These are phyloP conservation scores for Tineola bisselliella DNA, from an alignment of 2,888 invertebrate genomes.

Conservation along the genomic window DNA sequence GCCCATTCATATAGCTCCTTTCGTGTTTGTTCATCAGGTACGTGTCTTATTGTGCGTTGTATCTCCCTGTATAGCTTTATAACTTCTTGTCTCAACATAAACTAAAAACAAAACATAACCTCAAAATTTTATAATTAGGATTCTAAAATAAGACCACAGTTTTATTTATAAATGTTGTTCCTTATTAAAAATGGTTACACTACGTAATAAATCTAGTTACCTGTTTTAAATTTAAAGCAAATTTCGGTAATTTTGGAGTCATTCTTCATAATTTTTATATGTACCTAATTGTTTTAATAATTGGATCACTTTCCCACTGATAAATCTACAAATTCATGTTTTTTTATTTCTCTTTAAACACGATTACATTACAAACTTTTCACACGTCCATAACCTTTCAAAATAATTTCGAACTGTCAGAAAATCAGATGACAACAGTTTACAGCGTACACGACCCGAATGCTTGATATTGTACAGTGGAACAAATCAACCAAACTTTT, in stretches of 20 bases:
- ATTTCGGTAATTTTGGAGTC: conserved; percentile 52
- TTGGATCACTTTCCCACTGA: no score
- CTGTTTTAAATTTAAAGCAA: conserved; percentile 70
- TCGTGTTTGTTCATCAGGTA: conserved; percentile 72
- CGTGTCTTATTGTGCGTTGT: conserved; percentile 71
- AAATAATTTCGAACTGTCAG: no score
- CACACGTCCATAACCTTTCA: no score
- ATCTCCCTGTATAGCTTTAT: conserved; percentile 79
- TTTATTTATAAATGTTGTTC: no score
- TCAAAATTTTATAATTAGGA: neutral
- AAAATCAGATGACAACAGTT: no score
- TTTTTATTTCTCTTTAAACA: no score
- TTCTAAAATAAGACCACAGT: neutral
- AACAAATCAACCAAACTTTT: no score
- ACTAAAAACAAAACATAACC: conserved; percentile 53
- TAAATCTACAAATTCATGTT: no score
- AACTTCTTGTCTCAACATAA: conserved; percentile 82
- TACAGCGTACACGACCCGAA: no score
- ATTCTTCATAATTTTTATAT: conserved; percentile 19
- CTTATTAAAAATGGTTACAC: no score
- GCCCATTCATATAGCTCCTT: conserved; percentile 78
- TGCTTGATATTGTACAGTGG: no score
- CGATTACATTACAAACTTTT: no score
- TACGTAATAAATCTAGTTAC: conserved; percentile 30
- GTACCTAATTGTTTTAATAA: neutral